Conservation (phyloP, 2,113 vertebrate genomes). For the Oryzias woworae region DNA sequence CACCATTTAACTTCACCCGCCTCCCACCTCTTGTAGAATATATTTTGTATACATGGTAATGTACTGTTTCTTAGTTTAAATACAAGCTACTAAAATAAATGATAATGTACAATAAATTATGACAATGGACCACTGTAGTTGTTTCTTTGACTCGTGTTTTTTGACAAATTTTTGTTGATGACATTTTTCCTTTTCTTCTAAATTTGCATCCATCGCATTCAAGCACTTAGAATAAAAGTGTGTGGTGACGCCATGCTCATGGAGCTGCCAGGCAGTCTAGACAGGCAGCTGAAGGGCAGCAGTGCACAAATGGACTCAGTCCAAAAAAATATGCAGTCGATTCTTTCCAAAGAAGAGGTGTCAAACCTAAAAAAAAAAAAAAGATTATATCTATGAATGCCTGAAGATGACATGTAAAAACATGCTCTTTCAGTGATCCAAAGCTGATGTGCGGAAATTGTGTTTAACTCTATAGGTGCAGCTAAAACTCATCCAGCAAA, state of each 20-base stretch:
- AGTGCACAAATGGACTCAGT: slow-evolving; percentile 47
- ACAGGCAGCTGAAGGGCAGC: slow-evolving; percentile 46
- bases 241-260: slow-evolving; percentile 28
- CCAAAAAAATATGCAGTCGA: background rate
- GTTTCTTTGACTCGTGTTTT: slow-evolving; percentile 28
- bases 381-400: no score
- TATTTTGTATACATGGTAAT: slow-evolving; percentile 77
- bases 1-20: slow-evolving; percentile 53
- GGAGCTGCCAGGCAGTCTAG: slow-evolving; percentile 53
- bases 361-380: background rate
- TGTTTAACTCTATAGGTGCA: no score
- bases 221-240: slow-evolving; percentile 19
- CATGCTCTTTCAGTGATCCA: no score
- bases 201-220: no score
- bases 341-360: slow-evolving; percentile 23
- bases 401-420: no score
- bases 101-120: slow-evolving; percentile 71
- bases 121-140: slow-evolving; percentile 35
- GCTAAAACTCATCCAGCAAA: no score
- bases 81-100: slow-evolving; percentile 56
- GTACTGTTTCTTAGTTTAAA: slow-evolving; percentile 66
- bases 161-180: background rate
- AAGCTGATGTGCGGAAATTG: no score
- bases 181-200: background rate
- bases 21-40: slow-evolving; percentile 62